A percentile compares a stretch with the other conserved stretches of the same genome.
Conservation (phyloP, 2,797 vertebrate species). For the Lepilemur ruficaudatus region DNA sequence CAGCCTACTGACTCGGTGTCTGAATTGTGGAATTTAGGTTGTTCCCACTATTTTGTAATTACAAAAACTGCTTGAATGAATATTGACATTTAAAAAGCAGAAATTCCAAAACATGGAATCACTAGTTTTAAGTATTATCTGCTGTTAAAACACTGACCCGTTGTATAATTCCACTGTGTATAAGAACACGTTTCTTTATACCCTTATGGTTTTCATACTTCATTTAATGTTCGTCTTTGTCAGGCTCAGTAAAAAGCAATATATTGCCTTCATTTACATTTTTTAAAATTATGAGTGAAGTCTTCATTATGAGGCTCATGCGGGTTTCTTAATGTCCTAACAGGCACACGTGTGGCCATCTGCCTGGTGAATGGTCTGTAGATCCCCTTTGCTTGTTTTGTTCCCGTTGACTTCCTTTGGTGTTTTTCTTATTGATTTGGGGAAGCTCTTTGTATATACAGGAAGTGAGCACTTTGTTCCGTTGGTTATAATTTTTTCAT, state of each 20-base stretch:
- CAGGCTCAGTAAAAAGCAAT: background rate
- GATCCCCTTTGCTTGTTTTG: background rate
- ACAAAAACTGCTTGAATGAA: background rate
- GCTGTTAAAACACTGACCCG: background rate
- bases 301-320: background rate
- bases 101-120: background rate
- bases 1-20: background rate
- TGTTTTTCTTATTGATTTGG: background rate
- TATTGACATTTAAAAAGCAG: background rate
- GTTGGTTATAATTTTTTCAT: background rate
- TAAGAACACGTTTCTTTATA: background rate
- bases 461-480: background rate
- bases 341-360: background rate
- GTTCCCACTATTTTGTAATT: background rate
- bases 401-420: background rate
- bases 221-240: background rate
- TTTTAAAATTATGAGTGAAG: background rate
- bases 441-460: background rate
- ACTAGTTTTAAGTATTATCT: background rate
- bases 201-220: rapidly evolving
- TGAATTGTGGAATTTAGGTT: background rate
- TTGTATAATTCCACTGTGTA: background rate
- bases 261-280: background rate
- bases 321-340: background rate
- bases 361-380: background rate